Base-by-base conservation (phyloP, 2,113 vertebrate genomes). In the Nibea albiflora region DNA sequence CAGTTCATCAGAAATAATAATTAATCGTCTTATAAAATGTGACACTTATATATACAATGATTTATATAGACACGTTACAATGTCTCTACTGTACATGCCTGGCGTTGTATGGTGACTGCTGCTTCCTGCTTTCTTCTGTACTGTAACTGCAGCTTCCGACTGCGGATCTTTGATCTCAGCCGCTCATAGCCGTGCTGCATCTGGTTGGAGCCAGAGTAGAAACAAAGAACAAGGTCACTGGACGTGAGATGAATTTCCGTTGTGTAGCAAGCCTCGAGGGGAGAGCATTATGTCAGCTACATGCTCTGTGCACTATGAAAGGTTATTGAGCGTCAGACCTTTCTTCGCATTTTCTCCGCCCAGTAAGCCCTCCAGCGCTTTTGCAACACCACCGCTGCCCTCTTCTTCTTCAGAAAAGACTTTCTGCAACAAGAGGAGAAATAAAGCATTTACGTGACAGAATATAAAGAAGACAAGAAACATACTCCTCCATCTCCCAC, bases 311-410 rank as follows among this genome's bases (percentile, higher is more conserved):
- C 17, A 57, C 3, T 61, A 62, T 54, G 4, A 24, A 53, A 35
- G 2, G 9, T 2, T 24, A 3, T n/a, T 0, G 52, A 73, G 24
- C 47, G 26, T 72, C 92, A 91, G 88, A 99, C 97, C 96, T 93
- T 93, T 73, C 69, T 90, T 76, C 88, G 94, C 4, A 86, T 80
- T 76, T 57, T 94, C 22, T 85, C 82, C 80, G 68, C 83, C 83
- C 44, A 86, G 81, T 96, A 91, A 60, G 94, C 94, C 84, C 96
- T 91, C 98, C 98, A 99, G 22, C 80, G n/a, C 50, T 89, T 95
- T 94, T 99, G 98, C 81, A 99, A 78, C 68, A 95, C 93, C 81
- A 96, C 73, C 12, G 95, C 96, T 26, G 97, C 95, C 4, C 1
- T 89, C 73, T 90, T 96, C 93, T 97, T 96, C 72, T 76, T 95